A percentile compares a stretch with the other conserved stretches of the same genome.
These are phyloP conservation scores for Chunga burmeisteri DNA, from an alignment of 2,113 vertebrate species.

Conservation along the genomic window DNA sequence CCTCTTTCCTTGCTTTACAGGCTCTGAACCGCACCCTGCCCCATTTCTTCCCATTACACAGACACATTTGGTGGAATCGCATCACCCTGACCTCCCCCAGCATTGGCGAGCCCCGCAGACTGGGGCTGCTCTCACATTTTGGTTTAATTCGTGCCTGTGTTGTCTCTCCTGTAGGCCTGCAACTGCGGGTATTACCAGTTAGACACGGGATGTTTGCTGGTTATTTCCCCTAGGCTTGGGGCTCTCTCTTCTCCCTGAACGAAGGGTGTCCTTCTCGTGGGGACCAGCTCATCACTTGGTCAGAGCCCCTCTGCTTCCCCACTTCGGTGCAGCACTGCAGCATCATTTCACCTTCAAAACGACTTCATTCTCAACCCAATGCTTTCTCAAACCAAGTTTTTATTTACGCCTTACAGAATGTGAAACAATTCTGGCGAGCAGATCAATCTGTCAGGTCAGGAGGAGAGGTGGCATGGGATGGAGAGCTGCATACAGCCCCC, in stretches of 20 bases:
- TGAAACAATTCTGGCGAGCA: fast-evolving
- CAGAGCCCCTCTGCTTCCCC: background rate
- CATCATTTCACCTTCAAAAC: background rate
- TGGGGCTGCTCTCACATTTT: background rate
- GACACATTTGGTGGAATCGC: background rate
- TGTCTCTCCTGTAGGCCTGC: background rate
- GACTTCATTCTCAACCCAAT: background rate
- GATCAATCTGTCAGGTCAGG: background rate
- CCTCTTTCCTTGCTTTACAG: background rate
- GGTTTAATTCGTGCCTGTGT: background rate
- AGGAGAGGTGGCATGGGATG: background rate
- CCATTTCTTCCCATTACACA: background rate
- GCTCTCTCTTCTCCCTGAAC: background rate
- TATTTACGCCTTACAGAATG: background rate
- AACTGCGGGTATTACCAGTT: background rate
- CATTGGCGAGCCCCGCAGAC: fast-evolving
- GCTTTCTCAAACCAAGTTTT: background rate
- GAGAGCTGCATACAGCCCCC: background rate
- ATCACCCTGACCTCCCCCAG: background rate
- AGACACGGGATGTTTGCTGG: background rate
- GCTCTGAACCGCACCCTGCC: background rate
- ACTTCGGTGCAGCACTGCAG: background rate
- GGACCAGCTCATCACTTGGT: background rate
- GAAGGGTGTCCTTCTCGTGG: background rate
- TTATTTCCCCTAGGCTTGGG: background rate